phyloP scores from a whole-genome alignment of 2,113 vertebrate species.

The Stigmatopora argus region DNA sequence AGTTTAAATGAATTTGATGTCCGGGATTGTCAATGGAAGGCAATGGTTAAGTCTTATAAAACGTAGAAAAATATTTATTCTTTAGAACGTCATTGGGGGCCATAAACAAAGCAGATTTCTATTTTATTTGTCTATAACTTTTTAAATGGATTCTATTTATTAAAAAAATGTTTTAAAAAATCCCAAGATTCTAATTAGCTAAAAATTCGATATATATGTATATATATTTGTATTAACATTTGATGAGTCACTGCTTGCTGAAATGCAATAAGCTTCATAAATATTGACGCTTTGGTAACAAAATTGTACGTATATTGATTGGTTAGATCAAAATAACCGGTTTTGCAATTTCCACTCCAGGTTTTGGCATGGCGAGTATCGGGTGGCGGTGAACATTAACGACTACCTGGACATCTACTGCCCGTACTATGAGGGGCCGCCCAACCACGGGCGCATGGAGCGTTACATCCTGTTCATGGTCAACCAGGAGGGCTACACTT shows the following conservation, averaged over 20 bases:
- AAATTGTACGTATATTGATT: not conserved
- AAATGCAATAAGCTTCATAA: slow-evolving; percentile 29
- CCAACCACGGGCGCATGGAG: slow-evolving; percentile 84
- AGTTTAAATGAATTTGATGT: no score
- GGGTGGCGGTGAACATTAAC: slow-evolving; percentile 92
- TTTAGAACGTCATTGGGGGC: no score
- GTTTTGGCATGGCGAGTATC: slow-evolving; percentile 88
- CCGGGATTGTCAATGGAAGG: no score
- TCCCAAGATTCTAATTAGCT: not conserved
- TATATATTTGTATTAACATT: not conserved
- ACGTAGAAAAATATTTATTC: no score
- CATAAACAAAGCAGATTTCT: not conserved
- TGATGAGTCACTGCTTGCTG: not conserved
- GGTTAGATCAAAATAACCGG: not conserved
- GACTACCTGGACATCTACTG: slow-evolving; percentile 98
- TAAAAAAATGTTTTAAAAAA: not conserved
- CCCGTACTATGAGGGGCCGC: slow-evolving; percentile 84
- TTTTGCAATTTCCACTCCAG: slow-evolving; percentile 56
- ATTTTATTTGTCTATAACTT: not conserved
- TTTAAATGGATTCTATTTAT: not conserved
- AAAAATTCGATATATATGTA: not conserved
- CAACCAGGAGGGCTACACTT: slow-evolving; percentile 83
- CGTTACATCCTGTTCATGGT: slow-evolving; percentile 95
- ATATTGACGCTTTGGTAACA: slow-evolving; percentile 32
- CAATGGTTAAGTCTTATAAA: no score